A percentile compares a stretch with the other conserved stretches of the same genome.
Conservation (phyloP, 2,888 invertebrate species). For the Atethmia centrago region DNA sequence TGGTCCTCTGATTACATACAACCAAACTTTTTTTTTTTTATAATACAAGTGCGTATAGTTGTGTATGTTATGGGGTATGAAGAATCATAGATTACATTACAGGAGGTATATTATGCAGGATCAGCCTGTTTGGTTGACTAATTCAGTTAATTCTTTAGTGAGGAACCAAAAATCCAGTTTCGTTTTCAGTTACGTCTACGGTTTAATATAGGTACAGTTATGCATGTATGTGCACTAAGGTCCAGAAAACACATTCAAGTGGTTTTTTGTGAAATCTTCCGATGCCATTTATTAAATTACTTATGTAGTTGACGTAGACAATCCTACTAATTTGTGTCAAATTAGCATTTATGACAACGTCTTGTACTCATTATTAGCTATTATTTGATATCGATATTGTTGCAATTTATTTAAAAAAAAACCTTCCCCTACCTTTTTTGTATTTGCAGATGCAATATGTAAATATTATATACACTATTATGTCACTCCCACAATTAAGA, state of each 20-base stretch:
- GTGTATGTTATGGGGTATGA: not conserved
- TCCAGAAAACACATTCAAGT: not conserved
- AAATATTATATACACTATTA: too few species aligned
- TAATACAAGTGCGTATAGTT: too few species aligned
- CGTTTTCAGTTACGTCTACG: not conserved
- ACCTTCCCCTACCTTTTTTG: too few species aligned
- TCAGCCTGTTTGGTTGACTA: not conserved
- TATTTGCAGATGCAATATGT: too few species aligned
- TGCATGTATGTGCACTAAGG: not conserved
- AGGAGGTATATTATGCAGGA: not conserved
- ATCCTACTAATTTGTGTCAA: conserved; percentile 1
- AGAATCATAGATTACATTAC: not conserved
- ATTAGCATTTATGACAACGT: not conserved
- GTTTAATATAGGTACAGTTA: not conserved
- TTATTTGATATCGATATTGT: too few species aligned
- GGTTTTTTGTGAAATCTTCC: not conserved
- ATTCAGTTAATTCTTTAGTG: not conserved
- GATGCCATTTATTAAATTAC: not conserved
- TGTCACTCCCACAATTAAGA: too few species aligned
- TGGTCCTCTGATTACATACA: not conserved
- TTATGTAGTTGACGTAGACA: not conserved
- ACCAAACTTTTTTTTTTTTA: not conserved
- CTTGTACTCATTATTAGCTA: too few species aligned
- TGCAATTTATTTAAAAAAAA: too few species aligned
- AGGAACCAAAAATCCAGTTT: not conserved